Conservation (phyloP, 2,113 vertebrate genomes). For the Nematolebias whitei region DNA sequence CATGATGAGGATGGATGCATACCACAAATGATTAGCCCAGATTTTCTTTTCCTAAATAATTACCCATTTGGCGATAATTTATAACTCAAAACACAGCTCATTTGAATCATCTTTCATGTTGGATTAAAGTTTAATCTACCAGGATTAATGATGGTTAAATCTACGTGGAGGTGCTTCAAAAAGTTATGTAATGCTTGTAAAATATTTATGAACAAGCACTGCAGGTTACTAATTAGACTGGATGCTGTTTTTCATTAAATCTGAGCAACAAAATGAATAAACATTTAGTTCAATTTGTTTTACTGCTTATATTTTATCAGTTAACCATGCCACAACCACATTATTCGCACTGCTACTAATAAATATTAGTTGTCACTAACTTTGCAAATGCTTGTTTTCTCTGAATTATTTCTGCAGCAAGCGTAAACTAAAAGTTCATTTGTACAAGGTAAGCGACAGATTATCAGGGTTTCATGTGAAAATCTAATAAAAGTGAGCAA, state of each 20-base stretch:
- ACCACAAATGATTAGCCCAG: slow-evolving; percentile 45
- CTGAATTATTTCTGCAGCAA: background rate
- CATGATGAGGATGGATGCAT: slow-evolving; percentile 45
- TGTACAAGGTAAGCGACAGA: slow-evolving; percentile 1
- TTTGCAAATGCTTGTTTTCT: too few relatives aligned
- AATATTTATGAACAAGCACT: background rate
- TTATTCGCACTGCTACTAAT: too few relatives aligned
- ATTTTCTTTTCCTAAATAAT: slow-evolving; percentile 18
- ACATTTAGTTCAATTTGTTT: background rate
- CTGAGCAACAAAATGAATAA: too few relatives aligned
- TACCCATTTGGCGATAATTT: background rate
- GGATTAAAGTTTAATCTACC: slow-evolving; percentile 14
- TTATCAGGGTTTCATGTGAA: slow-evolving; percentile 4
- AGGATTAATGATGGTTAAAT: background rate
- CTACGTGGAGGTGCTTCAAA: background rate
- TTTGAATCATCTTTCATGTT: background rate
- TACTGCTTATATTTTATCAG: background rate
- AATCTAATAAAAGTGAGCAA: slow-evolving; percentile 43
- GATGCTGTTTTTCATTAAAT: too few relatives aligned
- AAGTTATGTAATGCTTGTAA: background rate
- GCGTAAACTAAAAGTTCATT: background rate
- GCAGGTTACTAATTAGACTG: background rate
- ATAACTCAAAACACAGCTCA: background rate
- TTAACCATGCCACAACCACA: background rate
- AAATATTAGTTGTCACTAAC: background rate